phyloP scores from a whole-genome alignment of 2,113 vertebrate species.

The Anser cygnoides region DNA sequence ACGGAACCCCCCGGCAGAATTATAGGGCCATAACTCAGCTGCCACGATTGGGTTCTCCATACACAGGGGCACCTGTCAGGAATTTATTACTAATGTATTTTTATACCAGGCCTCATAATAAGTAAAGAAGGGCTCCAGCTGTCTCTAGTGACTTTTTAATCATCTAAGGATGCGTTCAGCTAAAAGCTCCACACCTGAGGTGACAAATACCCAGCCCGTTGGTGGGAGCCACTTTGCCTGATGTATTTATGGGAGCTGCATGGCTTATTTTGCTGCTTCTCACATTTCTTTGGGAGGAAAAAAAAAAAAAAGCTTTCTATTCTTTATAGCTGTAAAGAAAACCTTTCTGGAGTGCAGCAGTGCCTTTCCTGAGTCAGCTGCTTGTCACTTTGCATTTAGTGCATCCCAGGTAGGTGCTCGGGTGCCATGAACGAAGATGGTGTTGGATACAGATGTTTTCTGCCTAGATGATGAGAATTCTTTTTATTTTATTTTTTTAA shows the following conservation, averaged over 20 bases:
- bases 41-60: background rate
- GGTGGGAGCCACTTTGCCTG: background rate
- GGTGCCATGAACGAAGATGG: fast-evolving
- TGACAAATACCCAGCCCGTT: background rate
- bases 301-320: background rate
- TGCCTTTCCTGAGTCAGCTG: background rate
- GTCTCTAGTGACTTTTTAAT: slow-evolving; percentile 44
- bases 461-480: fast-evolving
- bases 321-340: background rate
- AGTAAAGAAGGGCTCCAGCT: slow-evolving; percentile 27
- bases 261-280: background rate
- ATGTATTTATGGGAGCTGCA: background rate
- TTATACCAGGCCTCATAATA: slow-evolving; percentile 13
- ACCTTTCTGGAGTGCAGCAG: background rate
- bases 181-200: slow-evolving; percentile 14
- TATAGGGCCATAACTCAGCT: background rate
- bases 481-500: background rate
- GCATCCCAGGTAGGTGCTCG: background rate
- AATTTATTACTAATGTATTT: slow-evolving; percentile 34
- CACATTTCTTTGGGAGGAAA: background rate
- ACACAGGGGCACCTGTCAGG: background rate
- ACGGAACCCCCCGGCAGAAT: background rate
- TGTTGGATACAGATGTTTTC: background rate
- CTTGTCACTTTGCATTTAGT: background rate
- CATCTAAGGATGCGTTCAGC: background rate